phyloP scores from a whole-genome alignment of 1,140 invertebrate species.

The Brachionus asplanchnoidis region DNA sequence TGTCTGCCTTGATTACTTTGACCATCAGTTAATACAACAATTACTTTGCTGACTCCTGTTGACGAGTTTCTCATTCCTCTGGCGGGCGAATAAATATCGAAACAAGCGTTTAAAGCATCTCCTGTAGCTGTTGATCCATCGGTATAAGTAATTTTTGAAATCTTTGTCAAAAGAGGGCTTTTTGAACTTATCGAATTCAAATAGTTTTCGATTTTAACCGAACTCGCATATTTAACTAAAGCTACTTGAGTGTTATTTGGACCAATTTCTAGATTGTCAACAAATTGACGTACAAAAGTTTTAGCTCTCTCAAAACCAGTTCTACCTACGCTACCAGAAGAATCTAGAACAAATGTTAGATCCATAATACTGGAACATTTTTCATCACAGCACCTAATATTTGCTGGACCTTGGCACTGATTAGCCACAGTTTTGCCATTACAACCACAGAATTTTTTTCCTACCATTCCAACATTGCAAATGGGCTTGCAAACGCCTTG shows the following conservation, averaged over 20 bases:
- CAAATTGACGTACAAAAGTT: not conserved
- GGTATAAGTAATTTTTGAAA: not conserved
- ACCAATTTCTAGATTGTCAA: not conserved
- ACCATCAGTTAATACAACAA: not conserved
- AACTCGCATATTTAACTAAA: not conserved
- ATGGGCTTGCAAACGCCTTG: not conserved
- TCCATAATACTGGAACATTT: not conserved
- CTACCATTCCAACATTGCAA: not conserved
- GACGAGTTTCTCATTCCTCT: not conserved
- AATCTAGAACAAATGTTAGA: not conserved
- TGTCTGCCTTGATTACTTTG: not conserved
- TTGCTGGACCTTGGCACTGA: not conserved
- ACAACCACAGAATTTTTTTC: not conserved
- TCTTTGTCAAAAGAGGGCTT: not conserved
- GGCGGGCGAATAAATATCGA: not conserved
- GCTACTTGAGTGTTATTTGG: not conserved
- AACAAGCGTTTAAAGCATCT: not conserved
- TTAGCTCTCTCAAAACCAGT: not conserved
- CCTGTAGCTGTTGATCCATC: not conserved
- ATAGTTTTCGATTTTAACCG: not conserved
- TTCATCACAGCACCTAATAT: not conserved
- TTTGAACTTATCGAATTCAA: not conserved
- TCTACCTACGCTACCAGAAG: constrained; percentile 2
- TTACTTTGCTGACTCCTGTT: not conserved
- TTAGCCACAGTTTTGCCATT: not conserved